phyloP scores from a whole-genome alignment of 2,888 invertebrate species.

The Oxycera nigricornis region DNA sequence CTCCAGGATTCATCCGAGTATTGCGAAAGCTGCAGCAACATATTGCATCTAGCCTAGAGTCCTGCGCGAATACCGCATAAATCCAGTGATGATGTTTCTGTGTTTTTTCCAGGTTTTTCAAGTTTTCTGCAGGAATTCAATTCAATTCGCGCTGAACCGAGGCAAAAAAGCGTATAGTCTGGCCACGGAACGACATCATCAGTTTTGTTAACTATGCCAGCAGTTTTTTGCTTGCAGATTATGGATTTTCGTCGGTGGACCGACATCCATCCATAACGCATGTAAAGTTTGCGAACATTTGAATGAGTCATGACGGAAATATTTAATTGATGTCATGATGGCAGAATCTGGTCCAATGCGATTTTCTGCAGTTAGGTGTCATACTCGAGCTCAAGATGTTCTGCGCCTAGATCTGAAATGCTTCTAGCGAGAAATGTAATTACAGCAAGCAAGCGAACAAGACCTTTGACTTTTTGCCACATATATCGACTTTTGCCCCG shows the following conservation, averaged over 20 bases:
- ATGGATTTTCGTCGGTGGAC: not conserved
- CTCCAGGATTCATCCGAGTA: too few relatives aligned
- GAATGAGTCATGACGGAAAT: not conserved
- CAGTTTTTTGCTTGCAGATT: not conserved
- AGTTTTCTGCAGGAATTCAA: slow-evolving; percentile 2
- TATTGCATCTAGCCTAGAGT: too few relatives aligned
- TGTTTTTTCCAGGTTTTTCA: not conserved
- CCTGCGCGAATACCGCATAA: not conserved
- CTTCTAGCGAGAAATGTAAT: too few relatives aligned
- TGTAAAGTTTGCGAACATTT: not conserved
- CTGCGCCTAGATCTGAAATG: too few relatives aligned
- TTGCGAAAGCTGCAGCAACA: too few relatives aligned
- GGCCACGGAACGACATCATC: not conserved
- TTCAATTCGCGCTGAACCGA: not conserved
- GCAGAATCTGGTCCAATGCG: not conserved
- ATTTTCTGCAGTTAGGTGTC: not conserved
- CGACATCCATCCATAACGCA: not conserved
- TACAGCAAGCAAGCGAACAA: too few relatives aligned
- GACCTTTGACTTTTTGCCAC: too few relatives aligned
- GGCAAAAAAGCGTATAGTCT: not conserved
- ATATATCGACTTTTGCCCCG: too few relatives aligned
- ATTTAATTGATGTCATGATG: not conserved
- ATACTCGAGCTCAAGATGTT: too few relatives aligned
- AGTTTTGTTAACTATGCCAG: not conserved
- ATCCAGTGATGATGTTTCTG: not conserved